Conservation (phyloP, 1,140 invertebrate species). For the Heliconius eleuchia region DNA sequence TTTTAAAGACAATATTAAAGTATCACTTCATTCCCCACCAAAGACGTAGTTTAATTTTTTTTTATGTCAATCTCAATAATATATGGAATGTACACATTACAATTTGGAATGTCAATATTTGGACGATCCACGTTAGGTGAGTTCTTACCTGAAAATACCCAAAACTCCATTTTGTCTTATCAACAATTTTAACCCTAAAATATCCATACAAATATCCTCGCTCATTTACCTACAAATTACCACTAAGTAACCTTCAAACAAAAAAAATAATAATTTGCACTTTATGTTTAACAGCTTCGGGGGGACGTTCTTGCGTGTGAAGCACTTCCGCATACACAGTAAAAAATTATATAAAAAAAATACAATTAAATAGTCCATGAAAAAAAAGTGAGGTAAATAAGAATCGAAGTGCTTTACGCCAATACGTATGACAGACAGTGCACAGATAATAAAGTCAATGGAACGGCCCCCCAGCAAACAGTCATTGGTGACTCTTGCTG, state of each 20-base stretch:
- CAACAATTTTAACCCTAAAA: slow-evolving; percentile 68
- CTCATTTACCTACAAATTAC: slow-evolving; percentile 66
- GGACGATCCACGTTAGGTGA: slow-evolving; percentile 24
- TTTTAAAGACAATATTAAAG: slow-evolving; percentile 62
- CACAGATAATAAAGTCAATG: slow-evolving; percentile 47
- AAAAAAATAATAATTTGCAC: slow-evolving; percentile 64
- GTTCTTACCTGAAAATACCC: slow-evolving; percentile 29
- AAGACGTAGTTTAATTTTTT: slow-evolving; percentile 42
- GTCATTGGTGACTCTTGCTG: slow-evolving; percentile 94
- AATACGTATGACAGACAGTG: slow-evolving; percentile 47
- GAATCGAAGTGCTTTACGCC: slow-evolving; percentile 58
- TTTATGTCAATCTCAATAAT: slow-evolving; percentile 55
- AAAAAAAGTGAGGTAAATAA: slow-evolving; percentile 34
- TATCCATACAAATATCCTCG: slow-evolving; percentile 75
- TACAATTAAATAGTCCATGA: slow-evolving; percentile 24
- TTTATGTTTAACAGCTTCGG: slow-evolving; percentile 66
- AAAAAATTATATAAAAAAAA: slow-evolving; percentile 9
- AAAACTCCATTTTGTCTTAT: slow-evolving; percentile 44
- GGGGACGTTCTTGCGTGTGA: slow-evolving; percentile 76
- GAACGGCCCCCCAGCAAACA: slow-evolving; percentile 76
- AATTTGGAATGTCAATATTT: slow-evolving; percentile 54
- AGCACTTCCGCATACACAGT: slow-evolving; percentile 53
- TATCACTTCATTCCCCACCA: slow-evolving; percentile 73
- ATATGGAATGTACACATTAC: slow-evolving; percentile 70
- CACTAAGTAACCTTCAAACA: slow-evolving; percentile 65